phyloP scores from a whole-genome alignment of 2,113 vertebrate genomes.

The Peromyscus maniculatus region DNA sequence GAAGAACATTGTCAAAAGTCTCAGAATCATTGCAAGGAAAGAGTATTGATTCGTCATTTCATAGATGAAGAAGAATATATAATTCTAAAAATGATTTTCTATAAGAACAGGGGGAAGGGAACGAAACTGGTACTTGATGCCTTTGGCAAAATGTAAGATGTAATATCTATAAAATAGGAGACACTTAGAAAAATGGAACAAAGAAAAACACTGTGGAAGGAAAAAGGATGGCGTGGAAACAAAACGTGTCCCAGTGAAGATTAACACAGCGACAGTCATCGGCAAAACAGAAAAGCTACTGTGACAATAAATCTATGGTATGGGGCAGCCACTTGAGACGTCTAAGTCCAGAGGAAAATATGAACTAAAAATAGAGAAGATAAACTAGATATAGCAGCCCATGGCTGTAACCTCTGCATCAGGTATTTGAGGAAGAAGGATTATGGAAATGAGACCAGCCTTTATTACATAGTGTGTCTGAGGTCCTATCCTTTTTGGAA shows the following conservation, averaged over 20 bases:
- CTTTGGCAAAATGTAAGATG: neutral
- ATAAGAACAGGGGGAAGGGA: neutral
- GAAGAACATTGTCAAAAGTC: neutral
- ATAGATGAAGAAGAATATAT: neutral
- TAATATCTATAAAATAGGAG: neutral
- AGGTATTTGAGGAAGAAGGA: neutral
- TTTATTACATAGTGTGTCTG: neutral
- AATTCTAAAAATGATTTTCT: neutral
- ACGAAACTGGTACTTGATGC: neutral
- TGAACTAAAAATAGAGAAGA: slow-evolving; percentile 19
- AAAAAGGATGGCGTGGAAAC: neutral
- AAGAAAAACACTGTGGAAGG: neutral
- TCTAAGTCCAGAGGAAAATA: neutral
- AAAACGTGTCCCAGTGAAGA: neutral
- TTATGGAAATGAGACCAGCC: neutral
- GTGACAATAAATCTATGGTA: neutral
- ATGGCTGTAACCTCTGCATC: neutral
- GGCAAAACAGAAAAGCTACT: neutral
- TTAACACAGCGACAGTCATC: neutral
- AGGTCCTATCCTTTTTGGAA: neutral
- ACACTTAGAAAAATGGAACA: neutral
- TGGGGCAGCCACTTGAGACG: neutral
- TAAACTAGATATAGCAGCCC: neutral
- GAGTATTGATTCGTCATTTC: neutral
- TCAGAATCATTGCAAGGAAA: slow-evolving; percentile 15